Evolutionary conservation across 2,888 invertebrate species (phyloP).

Genomic region (Polymixis lichenea): DNA sequence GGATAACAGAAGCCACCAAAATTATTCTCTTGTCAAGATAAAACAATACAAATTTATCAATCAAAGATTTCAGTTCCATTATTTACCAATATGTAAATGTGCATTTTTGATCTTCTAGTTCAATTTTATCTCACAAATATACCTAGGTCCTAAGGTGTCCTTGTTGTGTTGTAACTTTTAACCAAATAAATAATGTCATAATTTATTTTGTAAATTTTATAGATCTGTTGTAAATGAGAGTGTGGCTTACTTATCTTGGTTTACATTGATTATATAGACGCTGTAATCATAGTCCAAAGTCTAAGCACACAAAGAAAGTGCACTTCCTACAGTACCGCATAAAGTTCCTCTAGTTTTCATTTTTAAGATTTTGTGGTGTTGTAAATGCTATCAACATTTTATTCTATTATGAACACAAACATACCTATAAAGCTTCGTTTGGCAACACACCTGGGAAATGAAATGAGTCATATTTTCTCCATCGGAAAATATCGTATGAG

Average conservation of each 20-base stretch:
- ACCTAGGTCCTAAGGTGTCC: background rate
- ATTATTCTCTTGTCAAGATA: background rate
- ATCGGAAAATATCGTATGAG: slow-evolving; percentile 15
- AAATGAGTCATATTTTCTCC: slow-evolving; percentile 23
- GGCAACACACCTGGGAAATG: slow-evolving; percentile 1
- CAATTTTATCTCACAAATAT: background rate
- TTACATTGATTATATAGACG: slow-evolving; percentile 52
- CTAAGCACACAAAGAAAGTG: slow-evolving; percentile 38
- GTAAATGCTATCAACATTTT: slow-evolving; percentile 23
- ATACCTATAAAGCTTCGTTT: slow-evolving; percentile 23
- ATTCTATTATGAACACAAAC: slow-evolving; percentile 44
- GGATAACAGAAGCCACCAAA: background rate
- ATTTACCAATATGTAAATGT: background rate
- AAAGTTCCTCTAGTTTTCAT: slow-evolving; percentile 9
- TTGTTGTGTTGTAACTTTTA: background rate
- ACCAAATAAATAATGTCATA: background rate
- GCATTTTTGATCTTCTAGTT: background rate
- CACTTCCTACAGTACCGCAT: slow-evolving; percentile 5
- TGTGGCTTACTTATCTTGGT: slow-evolving; percentile 54
- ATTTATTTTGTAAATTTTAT: background rate
- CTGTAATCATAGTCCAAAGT: slow-evolving; percentile 61
- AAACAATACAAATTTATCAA: background rate
- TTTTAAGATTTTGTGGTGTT: background rate
- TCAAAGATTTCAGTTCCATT: background rate
- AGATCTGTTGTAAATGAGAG: slow-evolving; percentile 5